phyloP scores from a whole-genome alignment of 1,140 invertebrate species.

The Lasioglossum albipes region DNA sequence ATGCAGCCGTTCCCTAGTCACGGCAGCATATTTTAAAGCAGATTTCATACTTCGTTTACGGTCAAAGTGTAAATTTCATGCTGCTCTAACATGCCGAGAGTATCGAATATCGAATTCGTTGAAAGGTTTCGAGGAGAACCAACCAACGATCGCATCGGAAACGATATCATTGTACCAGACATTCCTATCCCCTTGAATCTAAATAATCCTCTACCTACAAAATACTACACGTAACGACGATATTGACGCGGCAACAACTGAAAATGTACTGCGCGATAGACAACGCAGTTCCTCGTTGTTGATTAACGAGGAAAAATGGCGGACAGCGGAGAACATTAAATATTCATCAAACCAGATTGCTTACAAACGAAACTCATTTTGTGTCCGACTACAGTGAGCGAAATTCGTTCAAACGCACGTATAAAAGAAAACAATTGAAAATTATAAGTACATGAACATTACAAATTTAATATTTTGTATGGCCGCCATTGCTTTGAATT shows the following conservation, averaged over 20 bases:
- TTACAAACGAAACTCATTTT: not conserved
- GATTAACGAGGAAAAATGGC: not conserved
- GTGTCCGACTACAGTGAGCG: too few species aligned
- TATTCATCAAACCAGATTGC: not conserved
- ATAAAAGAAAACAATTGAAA: too few species aligned
- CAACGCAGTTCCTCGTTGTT: not conserved
- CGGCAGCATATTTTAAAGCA: too few species aligned
- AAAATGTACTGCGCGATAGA: too few species aligned
- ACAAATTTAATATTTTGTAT: too few species aligned
- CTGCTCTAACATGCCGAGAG: not conserved
- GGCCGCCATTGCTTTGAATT: too few species aligned
- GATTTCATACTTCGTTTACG: too few species aligned
- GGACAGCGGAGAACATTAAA: not conserved
- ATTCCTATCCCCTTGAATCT: not conserved
- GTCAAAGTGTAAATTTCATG: too few species aligned
- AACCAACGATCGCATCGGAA: not conserved
- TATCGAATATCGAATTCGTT: not conserved
- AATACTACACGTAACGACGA: constrained; percentile 10
- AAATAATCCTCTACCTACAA: not conserved
- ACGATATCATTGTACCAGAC: not conserved
- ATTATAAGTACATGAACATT: too few species aligned
- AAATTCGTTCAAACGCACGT: too few species aligned
- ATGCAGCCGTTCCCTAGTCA: too few species aligned
- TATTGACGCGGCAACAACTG: not conserved
- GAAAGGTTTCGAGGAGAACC: too few species aligned